phyloP scores from a whole-genome alignment of 2,797 vertebrate species.

The Pangasius larnaudii region DNA sequence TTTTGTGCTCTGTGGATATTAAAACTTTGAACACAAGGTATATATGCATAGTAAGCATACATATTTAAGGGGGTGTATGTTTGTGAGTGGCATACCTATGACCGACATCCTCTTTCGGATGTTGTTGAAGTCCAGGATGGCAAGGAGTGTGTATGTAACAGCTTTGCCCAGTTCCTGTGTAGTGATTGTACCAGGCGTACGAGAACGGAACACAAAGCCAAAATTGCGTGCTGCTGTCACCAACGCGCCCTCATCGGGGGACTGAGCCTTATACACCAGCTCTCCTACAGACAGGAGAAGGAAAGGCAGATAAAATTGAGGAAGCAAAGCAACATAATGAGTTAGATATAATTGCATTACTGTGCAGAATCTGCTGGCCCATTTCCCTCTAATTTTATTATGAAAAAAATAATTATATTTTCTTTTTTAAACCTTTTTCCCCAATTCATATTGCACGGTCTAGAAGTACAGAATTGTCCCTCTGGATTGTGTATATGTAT shows the following conservation, averaged over 20 bases:
- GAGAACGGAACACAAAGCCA: slow-evolving; percentile 89
- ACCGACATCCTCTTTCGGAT: slow-evolving; percentile 95
- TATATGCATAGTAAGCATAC: not conserved
- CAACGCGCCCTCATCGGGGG: slow-evolving; percentile 89
- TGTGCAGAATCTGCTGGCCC: slow-evolving; percentile 1
- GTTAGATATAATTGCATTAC: slow-evolving; percentile 26
- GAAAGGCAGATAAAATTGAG: slow-evolving; percentile 3
- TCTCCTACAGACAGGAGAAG: slow-evolving; percentile 73
- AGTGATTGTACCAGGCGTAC: slow-evolving; percentile 88
- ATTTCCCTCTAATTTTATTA: slow-evolving; percentile 41
- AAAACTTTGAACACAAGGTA: not conserved
- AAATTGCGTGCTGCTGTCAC: slow-evolving; percentile 92
- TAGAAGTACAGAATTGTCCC: not conserved
- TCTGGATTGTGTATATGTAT: not conserved
- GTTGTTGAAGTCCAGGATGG: slow-evolving; percentile 95
- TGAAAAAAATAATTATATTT: slow-evolving; percentile 12
- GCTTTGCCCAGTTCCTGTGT: slow-evolving; percentile 82
- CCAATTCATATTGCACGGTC: not conserved
- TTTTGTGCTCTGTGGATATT: not conserved
- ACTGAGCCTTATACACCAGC: slow-evolving; percentile 92
- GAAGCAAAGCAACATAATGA: slow-evolving; percentile 11
- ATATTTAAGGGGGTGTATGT: not conserved
- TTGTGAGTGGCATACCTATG: slow-evolving; percentile 76
- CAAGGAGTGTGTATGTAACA: slow-evolving; percentile 88
- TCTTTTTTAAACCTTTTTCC: not conserved